phyloP scores from a whole-genome alignment of 2,797 vertebrate genomes.

The Bradypodion pumilum region DNA sequence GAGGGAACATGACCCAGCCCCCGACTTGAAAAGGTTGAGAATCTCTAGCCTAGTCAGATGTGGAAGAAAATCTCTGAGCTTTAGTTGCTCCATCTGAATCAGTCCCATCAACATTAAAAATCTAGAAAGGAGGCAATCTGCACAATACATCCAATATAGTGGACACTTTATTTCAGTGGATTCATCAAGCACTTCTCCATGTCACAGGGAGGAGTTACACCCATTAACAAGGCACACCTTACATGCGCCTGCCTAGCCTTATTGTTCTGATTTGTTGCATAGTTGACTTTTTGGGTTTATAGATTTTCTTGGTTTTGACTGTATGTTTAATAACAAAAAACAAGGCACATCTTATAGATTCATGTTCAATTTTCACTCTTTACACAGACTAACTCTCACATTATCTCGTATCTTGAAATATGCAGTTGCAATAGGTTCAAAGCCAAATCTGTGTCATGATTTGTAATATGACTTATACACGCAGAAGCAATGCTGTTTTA shows the following conservation, averaged over 20 bases:
- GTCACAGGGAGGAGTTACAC: slow-evolving; percentile 7
- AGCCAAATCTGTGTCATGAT: not conserved
- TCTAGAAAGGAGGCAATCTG: slow-evolving; percentile 7
- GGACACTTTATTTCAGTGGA: not conserved
- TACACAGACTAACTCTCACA: not conserved
- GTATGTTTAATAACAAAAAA: no score
- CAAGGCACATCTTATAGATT: not conserved
- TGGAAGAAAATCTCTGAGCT: slow-evolving; percentile 15
- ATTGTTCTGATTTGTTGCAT: no score
- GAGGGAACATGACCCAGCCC: no score
- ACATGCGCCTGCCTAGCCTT: no score
- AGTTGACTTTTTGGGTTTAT: no score
- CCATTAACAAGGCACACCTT: not conserved
- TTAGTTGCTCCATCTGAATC: not conserved
- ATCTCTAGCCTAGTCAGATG: slow-evolving; percentile 21
- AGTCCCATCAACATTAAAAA: not conserved
- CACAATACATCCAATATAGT: rapidly evolving
- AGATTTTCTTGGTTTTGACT: no score
- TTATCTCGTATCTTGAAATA: not conserved
- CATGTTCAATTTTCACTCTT: slow-evolving; percentile 27
- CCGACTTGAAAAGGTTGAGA: no score
- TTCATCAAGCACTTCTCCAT: slow-evolving; percentile 32
- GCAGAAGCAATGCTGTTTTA: not conserved
- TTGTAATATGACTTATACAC: slow-evolving; percentile 14
- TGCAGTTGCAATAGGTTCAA: rapidly evolving